Percentiles rank a stretch among this genome's conserved stretches.
Evolutionary conservation across 2,888 invertebrate genomes (phyloP).

Genomic region (Smittia sp.): DNA sequence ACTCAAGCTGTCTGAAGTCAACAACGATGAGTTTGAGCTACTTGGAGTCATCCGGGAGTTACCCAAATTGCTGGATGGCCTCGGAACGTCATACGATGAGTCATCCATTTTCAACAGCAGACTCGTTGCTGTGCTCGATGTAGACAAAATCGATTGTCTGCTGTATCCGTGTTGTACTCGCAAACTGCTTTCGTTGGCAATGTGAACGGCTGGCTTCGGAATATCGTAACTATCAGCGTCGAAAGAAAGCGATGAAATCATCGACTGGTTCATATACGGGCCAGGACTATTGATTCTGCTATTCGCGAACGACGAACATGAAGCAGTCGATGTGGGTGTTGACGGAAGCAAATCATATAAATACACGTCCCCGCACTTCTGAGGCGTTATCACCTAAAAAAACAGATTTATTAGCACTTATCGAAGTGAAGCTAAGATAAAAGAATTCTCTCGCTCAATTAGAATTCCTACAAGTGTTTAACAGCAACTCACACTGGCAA

Average conservation of each 20-base stretch:
- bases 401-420: constrained; percentile 37
- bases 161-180: background rate
- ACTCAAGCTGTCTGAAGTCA: constrained; percentile 62
- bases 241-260: constrained; percentile 45
- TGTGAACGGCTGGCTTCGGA: constrained; percentile 59
- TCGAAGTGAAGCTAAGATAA: too few species aligned
- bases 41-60: constrained; percentile 62
- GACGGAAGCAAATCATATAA: constrained; percentile 63
- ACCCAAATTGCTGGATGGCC: constrained; percentile 55
- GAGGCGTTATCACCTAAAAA: constrained; percentile 66
- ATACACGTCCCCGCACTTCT: constrained; percentile 71
- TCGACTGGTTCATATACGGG: constrained; percentile 49
- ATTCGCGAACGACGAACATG: constrained; percentile 46
- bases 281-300: constrained; percentile 43
- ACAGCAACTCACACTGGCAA: background rate
- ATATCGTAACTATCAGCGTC: constrained; percentile 57
- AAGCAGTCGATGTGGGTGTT: constrained; percentile 45
- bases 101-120: constrained; percentile 47
- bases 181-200: background rate
- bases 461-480: background rate
- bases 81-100: constrained; percentile 64
- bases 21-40: constrained; percentile 64
- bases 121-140: constrained; percentile 25
- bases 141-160: constrained; percentile 28
- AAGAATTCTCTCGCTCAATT: background rate